Evolutionary conservation across 2,888 invertebrate genomes (phyloP), one percentile per base, ranked within the genome.

Genomic region (Pherbina coryleti): DNA sequence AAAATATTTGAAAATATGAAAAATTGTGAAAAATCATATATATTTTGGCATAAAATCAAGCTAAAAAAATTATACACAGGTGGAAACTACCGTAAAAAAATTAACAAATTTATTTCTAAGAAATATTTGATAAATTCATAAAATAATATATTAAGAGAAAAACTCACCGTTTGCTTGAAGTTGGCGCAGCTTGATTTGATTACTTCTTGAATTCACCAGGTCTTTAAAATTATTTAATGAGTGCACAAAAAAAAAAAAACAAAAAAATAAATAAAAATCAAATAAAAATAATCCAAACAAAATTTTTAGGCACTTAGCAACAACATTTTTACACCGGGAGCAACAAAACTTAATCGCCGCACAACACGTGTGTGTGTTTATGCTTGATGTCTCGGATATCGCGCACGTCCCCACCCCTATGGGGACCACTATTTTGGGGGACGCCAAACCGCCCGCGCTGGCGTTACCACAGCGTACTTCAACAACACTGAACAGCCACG

Each of bases 401-500:
- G 34, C 31, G 28, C 25, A n/a, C 53, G 2, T 49, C 69, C 22
- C 69, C 69, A 5, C 34, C 71, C n/a, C 31, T 55, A 44, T 8
- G 28, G 11, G n/a, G 25, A 28, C 5, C 66, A 66, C 3, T 11
- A 25, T 17, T n/a, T 25, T 3, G 70, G 62, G 1, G 64, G 57
- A 57, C 71, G 71, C 31, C 28, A 25, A 51, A 22, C 34, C 72
- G 72, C 62, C 69, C 74, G 74, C 64, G 69, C 78, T 64, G 76
- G 76, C 73, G 66, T 71, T 72, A 76, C 57, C 25, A 49, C 53
- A 64, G 62, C 72, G 67, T 62, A 71, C 73, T 78, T 75, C 9
- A 64, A 70, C 28, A 72, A 76, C 76, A 78, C 78, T 78, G 62
- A 78, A 71, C 57, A 11, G 51, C 34, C 44, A 28, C 34, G 25